Conservation (phyloP, 2,797 vertebrate genomes). For the Gastrophryne carolinensis region DNA sequence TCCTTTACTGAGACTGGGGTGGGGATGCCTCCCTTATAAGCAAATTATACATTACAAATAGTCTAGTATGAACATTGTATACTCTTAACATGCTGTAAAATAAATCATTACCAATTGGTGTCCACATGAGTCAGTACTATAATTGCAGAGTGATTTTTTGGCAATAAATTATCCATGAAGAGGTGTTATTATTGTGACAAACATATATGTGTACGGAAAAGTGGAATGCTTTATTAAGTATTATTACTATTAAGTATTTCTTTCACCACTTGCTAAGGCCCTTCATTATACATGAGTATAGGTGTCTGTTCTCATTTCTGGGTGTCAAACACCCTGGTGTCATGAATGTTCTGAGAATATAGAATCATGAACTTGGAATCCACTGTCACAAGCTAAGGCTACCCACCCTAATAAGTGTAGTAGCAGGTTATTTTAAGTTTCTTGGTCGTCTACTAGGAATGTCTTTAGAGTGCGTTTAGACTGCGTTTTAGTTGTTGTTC, state of each 20-base stretch:
- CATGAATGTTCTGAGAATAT: constrained; percentile 31
- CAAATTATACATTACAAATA: too few relatives aligned
- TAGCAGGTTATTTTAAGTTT: too few relatives aligned
- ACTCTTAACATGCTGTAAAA: not conserved
- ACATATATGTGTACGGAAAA: not conserved
- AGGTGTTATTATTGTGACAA: not conserved
- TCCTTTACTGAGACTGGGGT: too few relatives aligned
- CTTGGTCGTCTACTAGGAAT: too few relatives aligned
- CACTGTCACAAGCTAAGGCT: not conserved
- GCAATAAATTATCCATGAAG: not conserved
- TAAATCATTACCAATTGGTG: not conserved
- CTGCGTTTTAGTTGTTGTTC: too few relatives aligned
- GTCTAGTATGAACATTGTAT: not conserved
- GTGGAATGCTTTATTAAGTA: not conserved
- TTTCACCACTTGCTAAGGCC: not conserved
- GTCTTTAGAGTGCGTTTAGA: too few relatives aligned
- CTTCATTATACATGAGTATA: constrained; percentile 41
- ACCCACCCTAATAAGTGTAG: constrained; percentile 28
- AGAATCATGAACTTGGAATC: constrained; percentile 33
- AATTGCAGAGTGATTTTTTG: not conserved
- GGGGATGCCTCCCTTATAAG: too few relatives aligned
- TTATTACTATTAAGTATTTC: constrained; percentile 10
- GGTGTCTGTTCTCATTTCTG: not conserved
- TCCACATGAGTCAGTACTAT: not conserved
- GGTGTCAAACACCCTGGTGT: constrained; percentile 25